Evolutionary conservation across 1,140 invertebrate genomes (phyloP).

Genomic region (Campoletis sonorensis): DNA sequence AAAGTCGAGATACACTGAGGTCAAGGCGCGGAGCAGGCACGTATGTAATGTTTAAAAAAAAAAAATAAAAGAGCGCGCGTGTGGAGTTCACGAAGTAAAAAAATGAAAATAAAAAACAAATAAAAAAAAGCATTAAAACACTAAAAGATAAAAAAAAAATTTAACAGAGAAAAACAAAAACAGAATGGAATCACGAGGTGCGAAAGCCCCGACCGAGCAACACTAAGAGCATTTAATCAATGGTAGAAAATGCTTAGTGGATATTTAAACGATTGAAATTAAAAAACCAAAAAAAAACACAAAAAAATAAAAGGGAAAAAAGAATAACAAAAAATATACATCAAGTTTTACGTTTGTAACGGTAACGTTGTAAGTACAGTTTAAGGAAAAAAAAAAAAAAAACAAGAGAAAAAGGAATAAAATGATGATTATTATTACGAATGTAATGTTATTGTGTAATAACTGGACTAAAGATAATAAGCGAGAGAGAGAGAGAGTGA

Average conservation of each 20-base stretch:
- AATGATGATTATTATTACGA: constrained; percentile 10
- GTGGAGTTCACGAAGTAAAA: constrained; percentile 26
- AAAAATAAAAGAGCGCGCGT: constrained; percentile 42
- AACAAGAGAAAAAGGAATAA: constrained; percentile 51
- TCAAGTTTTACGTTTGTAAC: constrained; percentile 62
- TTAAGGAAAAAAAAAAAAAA: constrained; percentile 55
- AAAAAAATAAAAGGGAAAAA: constrained; percentile 47
- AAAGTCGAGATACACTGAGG: constrained; percentile 37
- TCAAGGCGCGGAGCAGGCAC: constrained; percentile 44
- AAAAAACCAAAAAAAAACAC: constrained; percentile 33
- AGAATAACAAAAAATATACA: constrained; percentile 58
- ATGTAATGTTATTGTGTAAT: constrained; percentile 65
- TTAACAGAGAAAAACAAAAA: constrained; percentile 19
- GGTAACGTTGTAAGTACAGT: constrained; percentile 61
- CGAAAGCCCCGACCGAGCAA: constrained; percentile 53
- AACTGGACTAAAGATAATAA: constrained; percentile 53
- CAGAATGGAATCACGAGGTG: constrained; percentile 40
- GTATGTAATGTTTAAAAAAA: constrained; percentile 35
- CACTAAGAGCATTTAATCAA: constrained; percentile 74
- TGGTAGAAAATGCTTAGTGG: constrained; percentile 68
- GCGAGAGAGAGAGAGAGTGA: constrained; percentile 46
- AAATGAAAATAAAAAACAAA: background rate
- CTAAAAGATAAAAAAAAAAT: background rate
- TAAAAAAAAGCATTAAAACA: constrained; percentile 23
- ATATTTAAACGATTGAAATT: constrained; percentile 60